Percentiles rank a stretch among this genome's conserved stretches.
These are phyloP conservation scores for Labeo calbasu DNA, from an alignment of 2,797 vertebrate genomes.

Conservation along the genomic window DNA sequence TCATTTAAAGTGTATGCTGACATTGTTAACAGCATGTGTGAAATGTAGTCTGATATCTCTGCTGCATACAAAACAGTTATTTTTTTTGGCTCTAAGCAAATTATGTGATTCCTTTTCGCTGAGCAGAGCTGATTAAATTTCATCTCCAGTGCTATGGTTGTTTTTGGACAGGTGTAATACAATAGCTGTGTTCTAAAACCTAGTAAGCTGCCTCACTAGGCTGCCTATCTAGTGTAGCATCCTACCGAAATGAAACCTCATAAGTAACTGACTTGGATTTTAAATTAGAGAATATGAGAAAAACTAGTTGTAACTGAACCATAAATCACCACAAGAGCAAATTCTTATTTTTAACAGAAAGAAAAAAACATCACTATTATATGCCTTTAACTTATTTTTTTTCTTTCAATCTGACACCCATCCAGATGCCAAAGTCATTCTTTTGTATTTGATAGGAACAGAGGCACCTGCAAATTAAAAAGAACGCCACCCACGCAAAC, in stretches of 20 bases:
- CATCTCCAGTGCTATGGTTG: neutral
- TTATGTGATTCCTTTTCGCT: neutral
- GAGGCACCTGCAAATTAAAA: constrained; percentile 43
- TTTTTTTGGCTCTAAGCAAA: constrained; percentile 23
- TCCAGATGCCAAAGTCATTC: constrained; percentile 16
- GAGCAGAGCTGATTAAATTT: constrained; percentile 7
- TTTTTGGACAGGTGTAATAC: neutral
- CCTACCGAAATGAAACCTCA: neutral
- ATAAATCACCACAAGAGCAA: neutral
- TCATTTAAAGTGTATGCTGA: constrained; percentile 18
- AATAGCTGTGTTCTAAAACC: neutral
- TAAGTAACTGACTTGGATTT: neutral
- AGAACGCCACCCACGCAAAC: constrained; percentile 46
- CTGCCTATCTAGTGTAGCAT: neutral
- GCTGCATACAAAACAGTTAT: constrained; percentile 18
- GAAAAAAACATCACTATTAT: neutral
- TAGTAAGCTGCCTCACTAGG: constrained; percentile 1
- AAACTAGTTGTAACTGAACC: neutral
- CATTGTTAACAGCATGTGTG: constrained; percentile 13
- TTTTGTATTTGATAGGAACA: constrained; percentile 27
- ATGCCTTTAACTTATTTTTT: neutral
- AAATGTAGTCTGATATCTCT: constrained; percentile 28
- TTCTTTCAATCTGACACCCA: constrained; percentile 23
- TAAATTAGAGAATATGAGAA: neutral
- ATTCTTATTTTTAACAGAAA: neutral